Conservation (phyloP, 2,888 invertebrate genomes). For the Chaitophorus viminalis region DNA sequence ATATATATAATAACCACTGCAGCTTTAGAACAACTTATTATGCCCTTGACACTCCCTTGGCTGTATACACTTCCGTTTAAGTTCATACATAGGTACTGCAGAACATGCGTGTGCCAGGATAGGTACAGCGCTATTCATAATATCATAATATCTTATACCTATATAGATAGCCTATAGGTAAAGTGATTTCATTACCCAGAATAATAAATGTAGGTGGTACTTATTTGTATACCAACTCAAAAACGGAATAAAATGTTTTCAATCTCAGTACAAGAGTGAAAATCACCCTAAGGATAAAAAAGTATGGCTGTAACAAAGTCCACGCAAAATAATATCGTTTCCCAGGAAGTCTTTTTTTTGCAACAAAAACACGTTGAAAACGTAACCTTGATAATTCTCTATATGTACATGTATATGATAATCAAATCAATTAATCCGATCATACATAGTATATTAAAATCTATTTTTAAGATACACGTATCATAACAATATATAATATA, state of each 20-base stretch:
- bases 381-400: slow-evolving; percentile 10
- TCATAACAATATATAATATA: not conserved
- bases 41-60: slow-evolving; percentile 24
- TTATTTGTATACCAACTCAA: not conserved
- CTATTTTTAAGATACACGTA: slow-evolving; percentile 6
- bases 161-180: too few species aligned
- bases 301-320: not conserved
- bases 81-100: not conserved
- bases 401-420: not conserved
- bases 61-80: slow-evolving; percentile 18
- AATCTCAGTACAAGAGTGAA: not conserved
- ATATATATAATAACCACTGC: not conserved
- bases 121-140: not conserved
- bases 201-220: not conserved
- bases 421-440: slow-evolving; percentile 4
- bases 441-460: too few species aligned
- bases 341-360: slow-evolving; percentile 14
- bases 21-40: not conserved
- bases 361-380: not conserved
- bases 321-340: not conserved
- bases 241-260: not conserved
- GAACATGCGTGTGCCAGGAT: not conserved
- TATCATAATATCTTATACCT: too few species aligned
- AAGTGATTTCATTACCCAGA: slow-evolving; percentile 39
- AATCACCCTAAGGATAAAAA: slow-evolving; percentile 21